These are phyloP conservation scores for Boleophthalmus pectinirostris DNA, from an alignment of 2,113 vertebrate genomes.

Conservation along the genomic window DNA sequence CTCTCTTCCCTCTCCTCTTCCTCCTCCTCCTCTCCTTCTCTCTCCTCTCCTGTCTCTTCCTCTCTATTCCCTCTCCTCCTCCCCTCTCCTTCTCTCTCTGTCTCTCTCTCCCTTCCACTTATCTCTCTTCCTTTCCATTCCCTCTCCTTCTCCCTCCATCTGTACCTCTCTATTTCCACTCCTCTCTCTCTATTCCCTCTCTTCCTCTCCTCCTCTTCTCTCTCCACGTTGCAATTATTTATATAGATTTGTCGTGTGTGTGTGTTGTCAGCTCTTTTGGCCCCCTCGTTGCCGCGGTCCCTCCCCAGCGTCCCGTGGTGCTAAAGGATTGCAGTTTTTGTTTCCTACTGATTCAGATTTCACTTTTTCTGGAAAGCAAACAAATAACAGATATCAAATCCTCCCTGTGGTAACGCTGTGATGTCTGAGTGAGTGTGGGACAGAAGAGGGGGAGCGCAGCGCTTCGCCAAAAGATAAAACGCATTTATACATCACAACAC, in stretches of 20 bases:
- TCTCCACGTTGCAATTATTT: slow-evolving; percentile 70
- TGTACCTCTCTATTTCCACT: too few species aligned
- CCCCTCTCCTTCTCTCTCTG: too few species aligned
- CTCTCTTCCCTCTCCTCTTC: too few species aligned
- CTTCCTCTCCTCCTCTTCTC: slow-evolving; percentile 49
- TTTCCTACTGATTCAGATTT: slow-evolving; percentile 20
- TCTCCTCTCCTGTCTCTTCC: too few species aligned
- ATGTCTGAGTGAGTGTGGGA: slow-evolving; percentile 52
- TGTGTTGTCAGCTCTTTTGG: slow-evolving; percentile 51
- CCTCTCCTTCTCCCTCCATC: not conserved
- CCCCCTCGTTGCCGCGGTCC: slow-evolving; percentile 19
- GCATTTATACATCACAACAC: not conserved
- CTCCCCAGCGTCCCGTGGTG: slow-evolving; percentile 31
- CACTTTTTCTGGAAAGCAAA: slow-evolving; percentile 45
- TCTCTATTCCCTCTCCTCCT: too few species aligned
- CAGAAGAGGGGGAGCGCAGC: slow-evolving; percentile 31
- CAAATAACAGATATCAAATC: slow-evolving; percentile 34
- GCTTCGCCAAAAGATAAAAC: slow-evolving; percentile 37
- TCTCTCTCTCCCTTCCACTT: too few species aligned
- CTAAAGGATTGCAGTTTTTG: slow-evolving; percentile 37
- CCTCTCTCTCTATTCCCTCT: too few species aligned
- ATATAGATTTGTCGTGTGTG: slow-evolving; percentile 74
- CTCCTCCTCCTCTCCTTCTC: too few species aligned
- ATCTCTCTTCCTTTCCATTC: too few species aligned
- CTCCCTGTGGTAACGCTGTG: slow-evolving; percentile 36